Conservation (phyloP, 2,113 vertebrate genomes). For the Neoarius graeffei region DNA sequence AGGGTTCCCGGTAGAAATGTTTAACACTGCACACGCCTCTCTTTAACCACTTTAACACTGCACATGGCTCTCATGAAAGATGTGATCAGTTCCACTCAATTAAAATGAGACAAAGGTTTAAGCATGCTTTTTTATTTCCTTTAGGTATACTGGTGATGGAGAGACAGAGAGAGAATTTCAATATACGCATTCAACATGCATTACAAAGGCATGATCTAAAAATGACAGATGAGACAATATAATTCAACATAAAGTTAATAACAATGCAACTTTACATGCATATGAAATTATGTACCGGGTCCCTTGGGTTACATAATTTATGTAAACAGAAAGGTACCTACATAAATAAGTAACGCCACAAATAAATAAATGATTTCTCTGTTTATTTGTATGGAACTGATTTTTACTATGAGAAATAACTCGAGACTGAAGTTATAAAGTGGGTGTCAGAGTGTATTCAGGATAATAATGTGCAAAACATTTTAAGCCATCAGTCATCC, state of each 20-base stretch:
- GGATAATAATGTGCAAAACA: neutral
- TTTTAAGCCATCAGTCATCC: neutral
- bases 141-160: neutral
- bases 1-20: neutral
- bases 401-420: neutral
- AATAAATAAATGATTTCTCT: neutral
- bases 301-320: neutral
- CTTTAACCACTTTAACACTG: neutral
- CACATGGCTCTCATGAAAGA: neutral
- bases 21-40: no score
- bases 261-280: neutral
- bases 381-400: neutral
- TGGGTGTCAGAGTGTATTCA: neutral
- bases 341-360: neutral
- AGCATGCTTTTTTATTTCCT: neutral
- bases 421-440: neutral
- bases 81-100: neutral
- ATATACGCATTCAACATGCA: neutral
- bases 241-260: neutral
- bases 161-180: neutral
- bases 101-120: conserved; percentile 5
- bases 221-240: neutral
- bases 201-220: neutral
- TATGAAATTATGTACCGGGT: neutral
- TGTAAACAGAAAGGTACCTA: neutral